Evolutionary conservation across 2,797 vertebrate genomes (phyloP), one percentile per base, ranked within the genome.

Genomic region (Clangula hyemalis): DNA sequence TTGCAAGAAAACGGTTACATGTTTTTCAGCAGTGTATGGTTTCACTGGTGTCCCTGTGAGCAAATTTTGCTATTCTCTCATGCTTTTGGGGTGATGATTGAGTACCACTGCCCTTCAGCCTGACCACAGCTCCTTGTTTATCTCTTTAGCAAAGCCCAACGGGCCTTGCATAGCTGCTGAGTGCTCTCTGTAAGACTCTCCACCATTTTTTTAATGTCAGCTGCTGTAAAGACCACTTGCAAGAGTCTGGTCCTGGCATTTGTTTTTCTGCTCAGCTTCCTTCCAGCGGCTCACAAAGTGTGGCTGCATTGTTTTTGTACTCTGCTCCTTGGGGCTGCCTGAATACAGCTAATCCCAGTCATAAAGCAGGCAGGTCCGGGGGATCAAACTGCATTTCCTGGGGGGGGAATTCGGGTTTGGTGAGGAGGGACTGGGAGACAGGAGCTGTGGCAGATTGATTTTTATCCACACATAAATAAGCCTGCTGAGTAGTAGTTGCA

Each of bases 391-490:
- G 39, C 41, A 18, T 81, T 93, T 76, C 78, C 68, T 87, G 75
- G 45, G 76, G 62, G 75, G 62, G 41, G 82, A 81, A 53, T 85
- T 94, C 12, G 36, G 75, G 54, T 36, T 75, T 11, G 0, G 0
- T 32, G 70, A 87, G 43, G 49, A 71, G 70, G 68, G 57, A 71
- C 51, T 85, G 36, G 34, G 77, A 87, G 43, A 39, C 3, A 2
- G 38, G 70, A 87, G 36, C 76, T 94, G 54, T 20, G 72, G 34
- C 89, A 21, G 88, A 83, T 79, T 85, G 84, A 83, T 73, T 93
- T 95, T 76, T 91, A 38, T 58, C 68, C 61, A 51, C 65, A 53
- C 13, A 4, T 34, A 88, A 93, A 73, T 79, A 77, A 82, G 28
- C 58, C 38, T 49, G 58, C 45, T 0, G 2, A 80, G 32, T 36